phyloP scores from a whole-genome alignment of 2,797 vertebrate genomes.

The Semaprochilodus insignis region DNA sequence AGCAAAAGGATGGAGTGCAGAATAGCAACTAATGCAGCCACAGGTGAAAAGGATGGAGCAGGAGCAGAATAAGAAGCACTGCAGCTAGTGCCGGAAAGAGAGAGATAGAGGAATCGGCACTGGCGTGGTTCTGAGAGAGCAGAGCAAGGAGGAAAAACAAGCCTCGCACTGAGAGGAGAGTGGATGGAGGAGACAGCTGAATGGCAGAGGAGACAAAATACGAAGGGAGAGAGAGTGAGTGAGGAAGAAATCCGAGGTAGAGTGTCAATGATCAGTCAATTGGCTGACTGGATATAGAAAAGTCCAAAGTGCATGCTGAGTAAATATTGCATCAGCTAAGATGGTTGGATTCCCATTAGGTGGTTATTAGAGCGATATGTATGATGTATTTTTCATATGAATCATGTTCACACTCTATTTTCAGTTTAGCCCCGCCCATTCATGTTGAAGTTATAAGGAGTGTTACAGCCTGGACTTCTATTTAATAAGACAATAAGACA shows the following conservation, averaged over 20 bases:
- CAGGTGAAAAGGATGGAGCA: constrained; percentile 2
- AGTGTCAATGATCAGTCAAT: background rate
- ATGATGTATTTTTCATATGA: background rate
- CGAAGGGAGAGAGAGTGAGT: background rate
- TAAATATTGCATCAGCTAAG: background rate
- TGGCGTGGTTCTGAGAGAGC: background rate
- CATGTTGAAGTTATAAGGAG: background rate
- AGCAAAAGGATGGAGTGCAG: background rate
- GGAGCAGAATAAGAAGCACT: constrained; percentile 13
- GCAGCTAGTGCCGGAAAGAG: background rate
- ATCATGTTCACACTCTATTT: too few relatives aligned
- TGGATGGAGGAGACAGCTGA: constrained; percentile 14
- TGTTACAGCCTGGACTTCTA: background rate
- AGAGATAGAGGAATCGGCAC: background rate
- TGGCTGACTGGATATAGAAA: background rate
- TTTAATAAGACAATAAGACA: background rate
- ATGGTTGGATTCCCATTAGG: too few relatives aligned
- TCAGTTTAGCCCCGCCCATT: background rate
- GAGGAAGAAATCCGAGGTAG: constrained; percentile 14
- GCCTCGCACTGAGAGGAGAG: background rate
- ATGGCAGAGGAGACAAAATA: constrained; percentile 14
- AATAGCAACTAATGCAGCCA: constrained; percentile 12
- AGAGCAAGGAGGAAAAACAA: background rate
- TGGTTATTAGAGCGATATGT: background rate
- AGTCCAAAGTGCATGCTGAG: background rate